Evolutionary conservation across 2,888 invertebrate genomes (phyloP).

Genomic region (Brachynemurus nebulosus): DNA sequence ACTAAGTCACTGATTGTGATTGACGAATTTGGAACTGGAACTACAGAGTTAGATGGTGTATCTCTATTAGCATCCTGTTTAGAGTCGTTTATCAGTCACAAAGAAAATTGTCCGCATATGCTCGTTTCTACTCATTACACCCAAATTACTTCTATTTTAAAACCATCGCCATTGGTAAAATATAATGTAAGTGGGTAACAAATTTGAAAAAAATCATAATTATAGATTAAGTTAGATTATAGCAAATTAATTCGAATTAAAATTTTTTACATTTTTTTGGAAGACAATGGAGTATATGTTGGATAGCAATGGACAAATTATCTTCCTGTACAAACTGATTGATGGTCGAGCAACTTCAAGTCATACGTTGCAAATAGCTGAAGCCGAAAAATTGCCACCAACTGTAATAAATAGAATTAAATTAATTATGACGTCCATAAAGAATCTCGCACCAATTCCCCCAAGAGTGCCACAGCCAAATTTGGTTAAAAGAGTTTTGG

Average conservation of each 20-base stretch:
- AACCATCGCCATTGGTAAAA: slow-evolving; percentile 35
- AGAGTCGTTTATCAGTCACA: slow-evolving; percentile 45
- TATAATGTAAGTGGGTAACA: slow-evolving; percentile 43
- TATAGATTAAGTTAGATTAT: background rate
- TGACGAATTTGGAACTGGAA: slow-evolving; percentile 86
- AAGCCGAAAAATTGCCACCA: slow-evolving; percentile 23
- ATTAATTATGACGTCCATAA: background rate
- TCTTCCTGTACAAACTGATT: slow-evolving; percentile 50
- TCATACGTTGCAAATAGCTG: slow-evolving; percentile 52
- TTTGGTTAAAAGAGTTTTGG: too few relatives aligned
- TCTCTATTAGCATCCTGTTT: slow-evolving; percentile 56
- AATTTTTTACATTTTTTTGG: slow-evolving; percentile 14
- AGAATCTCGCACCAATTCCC: background rate
- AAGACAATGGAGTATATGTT: slow-evolving; percentile 49
- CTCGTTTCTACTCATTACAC: slow-evolving; percentile 68
- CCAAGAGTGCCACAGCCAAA: background rate
- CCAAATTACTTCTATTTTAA: slow-evolving; percentile 43
- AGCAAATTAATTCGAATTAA: background rate
- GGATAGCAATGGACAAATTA: slow-evolving; percentile 37
- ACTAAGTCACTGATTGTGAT: slow-evolving; percentile 58
- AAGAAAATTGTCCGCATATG: slow-evolving; percentile 51
- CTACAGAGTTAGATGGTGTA: slow-evolving; percentile 59
- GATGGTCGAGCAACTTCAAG: slow-evolving; percentile 45
- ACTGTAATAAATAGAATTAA: slow-evolving; percentile 2
- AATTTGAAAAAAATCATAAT: too few relatives aligned